These are phyloP conservation scores for Camptogramma bilineatum DNA, from an alignment of 2,888 invertebrate genomes.

Conservation along the genomic window DNA sequence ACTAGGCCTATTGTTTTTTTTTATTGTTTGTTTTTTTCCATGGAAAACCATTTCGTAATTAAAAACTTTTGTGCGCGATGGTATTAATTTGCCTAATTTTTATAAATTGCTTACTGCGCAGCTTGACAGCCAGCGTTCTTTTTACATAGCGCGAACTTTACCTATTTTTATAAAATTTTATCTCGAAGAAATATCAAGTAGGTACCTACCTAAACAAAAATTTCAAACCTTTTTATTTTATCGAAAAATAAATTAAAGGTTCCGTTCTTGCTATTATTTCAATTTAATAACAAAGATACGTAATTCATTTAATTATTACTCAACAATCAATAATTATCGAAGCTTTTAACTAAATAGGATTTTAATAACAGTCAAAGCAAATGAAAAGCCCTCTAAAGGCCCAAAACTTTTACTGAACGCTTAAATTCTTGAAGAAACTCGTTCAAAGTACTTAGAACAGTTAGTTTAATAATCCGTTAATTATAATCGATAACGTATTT, in stretches of 20 bases:
- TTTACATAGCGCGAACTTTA: no score
- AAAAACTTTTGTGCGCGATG: no score
- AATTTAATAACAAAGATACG: slow-evolving; percentile 25
- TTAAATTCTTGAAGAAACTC: slow-evolving; percentile 70
- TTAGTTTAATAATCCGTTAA: slow-evolving; percentile 73
- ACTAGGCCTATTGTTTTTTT: no score
- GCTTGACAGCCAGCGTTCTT: no score
- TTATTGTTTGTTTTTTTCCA: no score
- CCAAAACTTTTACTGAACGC: slow-evolving; percentile 66
- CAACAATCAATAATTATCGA: slow-evolving; percentile 52
- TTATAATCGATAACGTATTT: slow-evolving; percentile 75
- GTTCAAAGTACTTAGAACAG: slow-evolving; percentile 70
- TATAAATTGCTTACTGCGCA: no score
- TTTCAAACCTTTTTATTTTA: background rate
- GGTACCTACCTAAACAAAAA: background rate
- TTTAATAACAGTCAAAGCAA: slow-evolving; percentile 73
- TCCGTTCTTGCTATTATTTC: slow-evolving; percentile 18
- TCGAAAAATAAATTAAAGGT: slow-evolving; percentile 11
- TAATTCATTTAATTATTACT: slow-evolving; percentile 52
- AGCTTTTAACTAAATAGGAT: slow-evolving; percentile 66
- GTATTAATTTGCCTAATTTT: no score
- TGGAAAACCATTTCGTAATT: no score
- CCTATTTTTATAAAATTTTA: no score
- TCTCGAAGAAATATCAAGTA: background rate
- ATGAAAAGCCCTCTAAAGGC: slow-evolving; percentile 70